phyloP scores from a whole-genome alignment of 2,113 vertebrate genomes.

The Oryzias javanicus region DNA sequence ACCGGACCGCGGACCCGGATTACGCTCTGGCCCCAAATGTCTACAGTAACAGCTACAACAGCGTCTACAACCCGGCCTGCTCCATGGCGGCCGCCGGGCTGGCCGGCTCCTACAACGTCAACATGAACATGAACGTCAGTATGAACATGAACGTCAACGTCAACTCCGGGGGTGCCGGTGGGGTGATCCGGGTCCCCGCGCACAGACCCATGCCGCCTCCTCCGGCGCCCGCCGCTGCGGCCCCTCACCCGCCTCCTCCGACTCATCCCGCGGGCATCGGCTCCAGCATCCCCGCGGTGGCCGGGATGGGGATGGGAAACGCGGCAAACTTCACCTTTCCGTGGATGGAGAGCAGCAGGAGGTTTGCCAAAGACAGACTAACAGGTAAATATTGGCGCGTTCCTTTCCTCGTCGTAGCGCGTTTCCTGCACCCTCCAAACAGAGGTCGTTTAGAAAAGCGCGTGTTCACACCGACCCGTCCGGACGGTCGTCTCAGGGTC shows the following conservation, averaged over 20 bases:
- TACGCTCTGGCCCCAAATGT: constrained; percentile 77
- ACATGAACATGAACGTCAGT: constrained; percentile 88
- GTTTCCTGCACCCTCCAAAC: too few relatives aligned
- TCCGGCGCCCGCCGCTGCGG: constrained; percentile 81
- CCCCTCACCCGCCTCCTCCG: constrained; percentile 75
- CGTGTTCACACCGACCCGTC: background rate
- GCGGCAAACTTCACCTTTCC: constrained; percentile 86
- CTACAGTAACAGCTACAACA: constrained; percentile 81
- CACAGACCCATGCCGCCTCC: constrained; percentile 87
- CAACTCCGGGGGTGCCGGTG: constrained; percentile 75
- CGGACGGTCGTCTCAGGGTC: too few relatives aligned
- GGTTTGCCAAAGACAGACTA: constrained; percentile 90
- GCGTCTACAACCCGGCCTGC: constrained; percentile 82
- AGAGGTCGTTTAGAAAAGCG: background rate
- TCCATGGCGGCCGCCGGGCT: constrained; percentile 79
- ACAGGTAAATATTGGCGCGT: constrained; percentile 80
- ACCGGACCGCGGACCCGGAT: constrained; percentile 79
- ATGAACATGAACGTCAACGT: constrained; percentile 84
- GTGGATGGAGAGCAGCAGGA: constrained; percentile 92
- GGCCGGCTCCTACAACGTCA: constrained; percentile 82
- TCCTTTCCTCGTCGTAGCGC: background rate
- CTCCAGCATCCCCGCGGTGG: constrained; percentile 72
- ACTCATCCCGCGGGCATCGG: constrained; percentile 78
- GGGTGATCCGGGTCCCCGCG: constrained; percentile 89
- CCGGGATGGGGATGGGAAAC: constrained; percentile 77